These are phyloP conservation scores for Cantharis flavilabris DNA, from an alignment of 2,888 invertebrate genomes.

Conservation along the genomic window DNA sequence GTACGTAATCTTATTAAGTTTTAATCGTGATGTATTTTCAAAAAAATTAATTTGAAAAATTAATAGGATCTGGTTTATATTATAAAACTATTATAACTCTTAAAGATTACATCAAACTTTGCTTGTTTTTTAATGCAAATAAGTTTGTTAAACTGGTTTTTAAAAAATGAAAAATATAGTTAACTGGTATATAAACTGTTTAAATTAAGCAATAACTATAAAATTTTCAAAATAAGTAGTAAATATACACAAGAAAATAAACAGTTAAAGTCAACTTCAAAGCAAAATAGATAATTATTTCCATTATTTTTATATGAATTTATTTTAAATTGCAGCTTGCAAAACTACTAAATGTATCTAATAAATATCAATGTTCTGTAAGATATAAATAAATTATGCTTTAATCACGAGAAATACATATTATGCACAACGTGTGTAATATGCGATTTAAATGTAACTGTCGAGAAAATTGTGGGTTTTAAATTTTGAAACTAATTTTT, in stretches of 20 bases:
- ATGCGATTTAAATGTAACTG: background rate
- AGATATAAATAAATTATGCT: no score
- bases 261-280: background rate
- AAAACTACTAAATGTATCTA: background rate
- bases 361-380: no score
- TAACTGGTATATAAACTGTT: background rate
- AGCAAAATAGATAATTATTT: background rate
- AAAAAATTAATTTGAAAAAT: background rate
- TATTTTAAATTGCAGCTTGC: background rate
- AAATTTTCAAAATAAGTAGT: background rate
- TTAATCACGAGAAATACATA: no score
- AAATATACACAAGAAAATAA: slow-evolving; percentile 3
- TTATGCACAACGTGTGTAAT: no score
- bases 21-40: background rate
- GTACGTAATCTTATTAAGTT: background rate
- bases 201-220: slow-evolving; percentile 3
- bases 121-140: background rate
- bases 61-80: background rate
- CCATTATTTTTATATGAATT: background rate
- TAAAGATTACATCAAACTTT: background rate
- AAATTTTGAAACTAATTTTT: no score
- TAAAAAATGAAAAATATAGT: background rate
- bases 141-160: background rate
- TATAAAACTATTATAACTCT: background rate
- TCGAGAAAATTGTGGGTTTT: background rate